Evolutionary conservation across 1,140 invertebrate genomes (phyloP), one percentile per base, ranked within the genome.

Genomic region (Lasaia peninsularis): DNA sequence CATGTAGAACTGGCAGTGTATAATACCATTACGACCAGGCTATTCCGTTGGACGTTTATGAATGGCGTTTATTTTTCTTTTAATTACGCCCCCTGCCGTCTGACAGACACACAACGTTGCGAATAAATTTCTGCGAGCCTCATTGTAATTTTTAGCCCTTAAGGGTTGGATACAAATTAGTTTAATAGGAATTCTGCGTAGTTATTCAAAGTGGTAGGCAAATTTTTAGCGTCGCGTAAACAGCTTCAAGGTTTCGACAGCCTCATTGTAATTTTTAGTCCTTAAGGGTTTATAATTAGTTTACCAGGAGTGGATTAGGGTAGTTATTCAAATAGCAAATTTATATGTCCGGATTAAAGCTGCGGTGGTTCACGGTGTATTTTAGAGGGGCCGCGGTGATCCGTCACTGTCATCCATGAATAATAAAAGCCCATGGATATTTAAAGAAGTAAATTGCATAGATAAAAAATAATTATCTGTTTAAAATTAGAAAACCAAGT

Each of bases 1-100:
- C 83, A 28, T 9, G 10, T 14, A 44, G 44, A 10, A 49, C 52
- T 79, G 81, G 83, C 58, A 56, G 62, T 60, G 73, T 78, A 76
- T 83, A 86, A 84, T 78, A 58, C 77, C 67, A 57, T 64, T 65
- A 77, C 74, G 75, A 74, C 71, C 74, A 71, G 62, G 78, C 80
- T 72, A 79, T 85, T 78, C 70, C 73, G 65, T 59, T 63, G 70
- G 81, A 86, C 81, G 69, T 86, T 87, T 87, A 87, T 87, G 81
- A 87, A 87, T 85, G 79, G 80, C 77, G 64, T 75, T 82, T 85
- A 87, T 87, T 83, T 87, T 87, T 87, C 84, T 87, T 87, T 87
- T 87, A 87, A 87, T 87, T 87, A 87, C 73, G 73, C 60, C 73
- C 60, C 75, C 75, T 60, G 73, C 71, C 69, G 68, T 64, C 68